A percentile compares a stretch with the other conserved stretches of the same genome.
Evolutionary conservation across 2,113 vertebrate species (phyloP).

Genomic region (Ceuthmochares aereus): DNA sequence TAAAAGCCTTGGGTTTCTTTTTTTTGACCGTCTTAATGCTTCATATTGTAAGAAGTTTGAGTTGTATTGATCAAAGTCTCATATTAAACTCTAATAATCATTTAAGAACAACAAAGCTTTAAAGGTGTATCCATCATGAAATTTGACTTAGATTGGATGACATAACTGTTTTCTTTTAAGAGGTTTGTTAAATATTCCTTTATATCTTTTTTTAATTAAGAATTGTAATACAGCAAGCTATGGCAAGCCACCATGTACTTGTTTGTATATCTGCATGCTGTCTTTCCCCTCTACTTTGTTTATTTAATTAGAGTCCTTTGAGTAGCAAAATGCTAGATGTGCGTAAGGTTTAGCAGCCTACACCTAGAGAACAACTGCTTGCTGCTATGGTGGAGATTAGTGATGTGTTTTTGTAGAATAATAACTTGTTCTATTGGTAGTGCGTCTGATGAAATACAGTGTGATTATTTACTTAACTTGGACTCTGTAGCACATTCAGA

Average conservation of each 20-base stretch:
- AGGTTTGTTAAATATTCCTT: not conserved
- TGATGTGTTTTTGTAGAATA: not conserved
- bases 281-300: not conserved
- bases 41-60: not conserved
- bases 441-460: not conserved
- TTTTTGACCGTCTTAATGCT: not conserved
- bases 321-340: not conserved
- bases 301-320: not conserved
- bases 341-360: not conserved
- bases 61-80: not conserved
- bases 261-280: not conserved
- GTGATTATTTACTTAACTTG: not conserved
- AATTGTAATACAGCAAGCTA: not conserved
- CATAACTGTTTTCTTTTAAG: not conserved
- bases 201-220: not conserved
- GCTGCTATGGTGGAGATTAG: not conserved
- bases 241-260: not conserved
- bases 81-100: not conserved
- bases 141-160: not conserved
- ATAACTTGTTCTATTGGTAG: not conserved
- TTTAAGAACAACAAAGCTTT: constrained; percentile 1
- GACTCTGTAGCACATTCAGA: not conserved
- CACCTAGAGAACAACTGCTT: not conserved
- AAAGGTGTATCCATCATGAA: not conserved
- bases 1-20: not conserved